Evolutionary conservation across 2,113 vertebrate genomes (phyloP), one percentile per base, ranked within the genome.

Genomic region (Rallus limicola): DNA sequence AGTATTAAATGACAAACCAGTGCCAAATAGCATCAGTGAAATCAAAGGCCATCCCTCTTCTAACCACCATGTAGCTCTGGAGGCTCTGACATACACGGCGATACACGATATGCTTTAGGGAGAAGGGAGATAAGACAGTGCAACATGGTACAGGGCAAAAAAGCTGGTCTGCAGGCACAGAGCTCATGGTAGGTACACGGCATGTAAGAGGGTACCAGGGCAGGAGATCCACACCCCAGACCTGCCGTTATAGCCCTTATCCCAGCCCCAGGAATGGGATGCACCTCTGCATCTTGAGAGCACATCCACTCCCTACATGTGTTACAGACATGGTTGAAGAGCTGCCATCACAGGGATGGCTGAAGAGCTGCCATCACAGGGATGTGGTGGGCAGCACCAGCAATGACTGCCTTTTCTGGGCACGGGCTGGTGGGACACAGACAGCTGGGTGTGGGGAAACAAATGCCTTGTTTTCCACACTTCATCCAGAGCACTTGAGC

Each of bases 231-330:
- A 1, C 11, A 18, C 38, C 25, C 38, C 13, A 6, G 33, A 34
- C 20, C 38, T 84, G 65, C 53, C 44, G 56, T 83, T 58, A 24
- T 0, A 38, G 40, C 28, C 53, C 42, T 70, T 64, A 14, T n/a
- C 40, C 68, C 9, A 26, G 6, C 6, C 19, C n/a, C 60, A 46
- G 40, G n/a, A 33, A 67, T 9, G 13, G n/a, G 26, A 15, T 34
- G 11, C 13, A 38, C 44, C 48, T 31, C 18, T 36, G 11, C 13
- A 46, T 53, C 62, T 33, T 20, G 50, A 59, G 50, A 38, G 50
- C 1, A 3, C 1, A 4, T 31, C 34, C 0, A 6, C 17, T 26
- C 9, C 0, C 1, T 38, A 4, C 0, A 0, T 15, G 48, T 2
- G 0, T 29, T 25, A 16, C 34, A 31, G 72, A 31, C 13, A 4